A percentile compares a stretch with the other conserved stretches of the same genome.
Conservation (phyloP, 2,797 vertebrate genomes). For the Spinibarbus caldwelli region DNA sequence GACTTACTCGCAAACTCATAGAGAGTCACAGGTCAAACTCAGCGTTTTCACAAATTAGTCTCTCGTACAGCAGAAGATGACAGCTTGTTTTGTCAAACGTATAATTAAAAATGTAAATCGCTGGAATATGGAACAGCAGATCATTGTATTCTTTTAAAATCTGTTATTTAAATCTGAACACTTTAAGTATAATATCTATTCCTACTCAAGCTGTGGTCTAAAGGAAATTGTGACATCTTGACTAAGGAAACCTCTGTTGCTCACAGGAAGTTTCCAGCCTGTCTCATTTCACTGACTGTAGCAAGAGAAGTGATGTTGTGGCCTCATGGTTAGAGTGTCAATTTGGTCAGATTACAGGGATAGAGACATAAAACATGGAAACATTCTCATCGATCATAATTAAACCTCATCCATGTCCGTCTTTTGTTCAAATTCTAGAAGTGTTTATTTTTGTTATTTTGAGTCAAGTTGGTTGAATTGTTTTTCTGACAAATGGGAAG, state of each 20-base stretch:
- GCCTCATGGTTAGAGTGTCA: conserved; percentile 40
- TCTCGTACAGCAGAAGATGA: conserved; percentile 9
- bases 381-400: not conserved
- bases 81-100: not conserved
- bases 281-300: conserved; percentile 47
- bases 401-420: not conserved
- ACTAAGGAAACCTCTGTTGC: conserved; percentile 59
- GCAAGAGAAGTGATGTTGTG: conserved; percentile 34
- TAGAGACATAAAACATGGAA: not conserved
- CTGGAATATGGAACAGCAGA: not conserved
- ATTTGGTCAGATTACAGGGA: conserved; percentile 27
- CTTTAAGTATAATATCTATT: conserved; percentile 40
- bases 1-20: not conserved
- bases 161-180: conserved; percentile 24
- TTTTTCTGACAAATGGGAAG: not conserved
- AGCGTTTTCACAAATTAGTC: not conserved
- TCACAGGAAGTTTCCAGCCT: conserved; percentile 68
- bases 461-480: not conserved
- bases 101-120: not conserved
- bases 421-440: not conserved
- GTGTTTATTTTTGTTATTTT: not conserved
- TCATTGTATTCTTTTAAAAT: conserved; percentile 27
- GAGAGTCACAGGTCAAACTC: not conserved
- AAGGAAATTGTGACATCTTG: conserved; percentile 72
- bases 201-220: conserved; percentile 51